Conservation (phyloP, 2,797 vertebrate species). For the Pseudochirops cupreus region DNA sequence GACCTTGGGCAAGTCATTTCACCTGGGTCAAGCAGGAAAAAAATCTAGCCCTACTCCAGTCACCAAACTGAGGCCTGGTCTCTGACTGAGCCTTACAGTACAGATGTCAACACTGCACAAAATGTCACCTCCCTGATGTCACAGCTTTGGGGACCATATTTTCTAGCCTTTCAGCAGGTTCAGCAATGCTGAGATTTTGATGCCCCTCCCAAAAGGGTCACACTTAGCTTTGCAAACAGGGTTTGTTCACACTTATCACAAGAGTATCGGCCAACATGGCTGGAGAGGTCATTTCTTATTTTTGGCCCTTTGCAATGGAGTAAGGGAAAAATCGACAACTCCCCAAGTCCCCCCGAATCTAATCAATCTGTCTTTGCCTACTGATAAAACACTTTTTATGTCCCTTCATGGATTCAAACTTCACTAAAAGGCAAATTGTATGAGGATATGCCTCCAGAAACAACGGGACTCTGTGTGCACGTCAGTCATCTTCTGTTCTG, state of each 20-base stretch:
- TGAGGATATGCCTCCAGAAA: constrained; percentile 74
- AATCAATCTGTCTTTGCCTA: constrained; percentile 78
- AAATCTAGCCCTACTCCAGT: neutral
- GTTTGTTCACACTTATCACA: neutral
- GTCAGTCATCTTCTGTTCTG: constrained; percentile 80
- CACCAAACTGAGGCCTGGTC: neutral
- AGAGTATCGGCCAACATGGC: constrained; percentile 9
- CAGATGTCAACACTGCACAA: neutral
- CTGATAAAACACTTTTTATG: constrained; percentile 80
- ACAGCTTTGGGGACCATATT: neutral
- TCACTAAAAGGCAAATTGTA: constrained; percentile 83
- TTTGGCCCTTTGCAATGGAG: constrained; percentile 65
- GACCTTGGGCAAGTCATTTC: neutral
- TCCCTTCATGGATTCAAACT: constrained; percentile 81
- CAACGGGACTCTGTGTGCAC: constrained; percentile 84
- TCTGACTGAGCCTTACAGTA: neutral
- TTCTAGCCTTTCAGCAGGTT: neutral
- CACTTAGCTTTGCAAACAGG: neutral
- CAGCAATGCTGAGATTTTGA: neutral
- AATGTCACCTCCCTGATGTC: neutral
- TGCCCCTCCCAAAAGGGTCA: neutral
- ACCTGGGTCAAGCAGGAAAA: neutral
- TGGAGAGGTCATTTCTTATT: constrained; percentile 32
- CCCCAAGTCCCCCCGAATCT: constrained; percentile 65
- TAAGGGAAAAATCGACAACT: constrained; percentile 72